Evolutionary conservation across 1,140 invertebrate genomes (phyloP).

Genomic region (Sitophilus oryzae): DNA sequence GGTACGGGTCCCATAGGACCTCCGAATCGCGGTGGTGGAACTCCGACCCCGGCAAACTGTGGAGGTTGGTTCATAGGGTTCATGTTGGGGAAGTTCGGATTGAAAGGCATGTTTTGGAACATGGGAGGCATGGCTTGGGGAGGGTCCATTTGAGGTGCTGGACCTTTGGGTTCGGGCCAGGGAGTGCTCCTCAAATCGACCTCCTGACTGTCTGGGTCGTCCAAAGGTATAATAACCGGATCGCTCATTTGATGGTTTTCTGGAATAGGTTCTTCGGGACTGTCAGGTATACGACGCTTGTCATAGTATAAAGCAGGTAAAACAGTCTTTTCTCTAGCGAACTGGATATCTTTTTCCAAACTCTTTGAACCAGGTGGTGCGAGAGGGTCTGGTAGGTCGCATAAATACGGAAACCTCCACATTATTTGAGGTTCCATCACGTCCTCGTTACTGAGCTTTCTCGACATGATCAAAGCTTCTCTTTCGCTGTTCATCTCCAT

Average conservation of each 20-base stretch:
- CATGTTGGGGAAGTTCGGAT: conserved; percentile 38
- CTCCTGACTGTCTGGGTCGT: conserved; percentile 75
- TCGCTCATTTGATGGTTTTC: conserved; percentile 71
- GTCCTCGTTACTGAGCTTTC: conserved; percentile 71
- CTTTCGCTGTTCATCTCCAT: conserved; percentile 82
- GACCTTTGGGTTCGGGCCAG: conserved; percentile 76
- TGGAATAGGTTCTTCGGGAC: conserved; percentile 75
- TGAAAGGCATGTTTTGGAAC: conserved; percentile 49
- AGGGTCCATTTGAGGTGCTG: conserved; percentile 43
- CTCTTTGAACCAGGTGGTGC: conserved; percentile 73
- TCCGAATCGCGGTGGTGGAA: conserved; percentile 42
- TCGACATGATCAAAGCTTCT: conserved; percentile 65
- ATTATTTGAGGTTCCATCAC: conserved; percentile 69
- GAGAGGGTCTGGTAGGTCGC: conserved; percentile 59
- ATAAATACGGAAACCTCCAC: conserved; percentile 63
- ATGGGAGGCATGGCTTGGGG: conserved; percentile 41
- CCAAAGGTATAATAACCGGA: conserved; percentile 77
- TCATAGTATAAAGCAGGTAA: conserved; percentile 82
- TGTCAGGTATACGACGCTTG: conserved; percentile 79
- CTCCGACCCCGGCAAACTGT: too few relatives aligned
- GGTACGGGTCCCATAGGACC: conserved; percentile 21
- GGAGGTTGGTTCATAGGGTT: conserved; percentile 32
- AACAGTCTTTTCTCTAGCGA: conserved; percentile 74
- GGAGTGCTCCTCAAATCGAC: conserved; percentile 65
- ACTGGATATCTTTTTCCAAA: conserved; percentile 79